These are phyloP conservation scores for Tupaia chinensis DNA, from an alignment of 2,113 vertebrate species.

Conservation along the genomic window DNA sequence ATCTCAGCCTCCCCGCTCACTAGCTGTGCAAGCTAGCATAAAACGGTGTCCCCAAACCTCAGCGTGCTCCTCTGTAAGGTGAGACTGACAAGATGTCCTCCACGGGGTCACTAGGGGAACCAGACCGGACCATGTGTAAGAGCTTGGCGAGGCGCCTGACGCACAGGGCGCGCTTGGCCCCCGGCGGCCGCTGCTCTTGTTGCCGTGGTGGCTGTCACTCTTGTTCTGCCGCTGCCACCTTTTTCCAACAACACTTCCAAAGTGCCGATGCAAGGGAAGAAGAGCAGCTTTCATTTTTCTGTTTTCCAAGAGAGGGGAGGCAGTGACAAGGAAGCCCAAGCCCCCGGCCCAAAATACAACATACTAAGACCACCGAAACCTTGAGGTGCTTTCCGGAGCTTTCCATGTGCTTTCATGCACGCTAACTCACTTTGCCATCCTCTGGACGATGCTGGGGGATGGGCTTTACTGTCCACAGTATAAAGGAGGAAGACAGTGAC, in stretches of 20 bases:
- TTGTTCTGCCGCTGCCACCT: rapidly evolving
- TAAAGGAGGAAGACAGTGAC: not conserved
- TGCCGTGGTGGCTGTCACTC: rapidly evolving
- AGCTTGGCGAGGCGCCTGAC: rapidly evolving
- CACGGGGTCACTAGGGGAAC: not conserved
- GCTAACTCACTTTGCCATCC: rapidly evolving
- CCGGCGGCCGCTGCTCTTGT: rapidly evolving
- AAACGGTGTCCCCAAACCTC: not conserved
- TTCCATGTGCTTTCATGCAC: not conserved
- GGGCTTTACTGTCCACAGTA: not conserved
- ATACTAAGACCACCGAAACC: rapidly evolving
- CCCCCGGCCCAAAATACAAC: not conserved
- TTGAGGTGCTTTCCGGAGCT: not conserved
- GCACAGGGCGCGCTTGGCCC: rapidly evolving
- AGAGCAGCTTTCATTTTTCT: not conserved
- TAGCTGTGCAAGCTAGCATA: not conserved
- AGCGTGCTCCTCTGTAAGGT: not conserved
- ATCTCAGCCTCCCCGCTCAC: not conserved
- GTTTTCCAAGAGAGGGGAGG: not conserved
- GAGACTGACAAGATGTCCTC: not conserved
- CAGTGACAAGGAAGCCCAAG: not conserved
- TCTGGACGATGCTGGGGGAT: not conserved
- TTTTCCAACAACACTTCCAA: not conserved
- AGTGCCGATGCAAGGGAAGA: rapidly evolving
- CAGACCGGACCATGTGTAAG: rapidly evolving